Evolutionary conservation across 2,797 vertebrate species (phyloP), one percentile per base, ranked within the genome.

Genomic region (Apogon talboti): DNA sequence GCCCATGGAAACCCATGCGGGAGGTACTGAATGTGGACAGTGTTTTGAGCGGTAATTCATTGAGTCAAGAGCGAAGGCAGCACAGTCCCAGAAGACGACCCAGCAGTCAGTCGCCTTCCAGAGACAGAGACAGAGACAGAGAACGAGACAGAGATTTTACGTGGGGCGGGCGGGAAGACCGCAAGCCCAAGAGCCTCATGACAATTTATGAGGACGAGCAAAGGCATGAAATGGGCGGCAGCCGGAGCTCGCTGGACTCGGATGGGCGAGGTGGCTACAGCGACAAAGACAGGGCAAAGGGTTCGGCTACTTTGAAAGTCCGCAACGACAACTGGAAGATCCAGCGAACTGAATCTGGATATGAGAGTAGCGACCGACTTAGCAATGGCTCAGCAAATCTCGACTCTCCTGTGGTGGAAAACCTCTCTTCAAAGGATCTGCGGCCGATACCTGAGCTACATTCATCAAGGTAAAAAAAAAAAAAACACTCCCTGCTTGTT

Each of bases 181-280:
- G 87, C 33, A 94, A 94, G 78, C 95, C 93, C 13, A 97, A 96
- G 85, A 92, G 92, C 58, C 91, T 99, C 45, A 95, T 96, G 96
- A 99, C 98, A 40, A 98, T 99, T 57, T 98, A 97, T 4, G 98
- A 99, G 90, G 97, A 99, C 6, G 98, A 98, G 87, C 91, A 91
- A 40, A 95, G 93, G 82, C 94, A 94, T 1, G 96, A 97, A 60
- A 91, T 78, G 0, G 84, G 94, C 14, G 89, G 95, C 70, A 96
- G 95, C 84, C 91, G 93, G 48, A 96, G 92, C 80, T 96, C 95
- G 0, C 79, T 96, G 78, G 97, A 98, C 55, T 95, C 94, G 0
- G 93, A 94, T 4, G 87, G 94, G 37, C 94, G 93, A 61, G 93
- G 91, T 3, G 92, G 90, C 81, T 70, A 88, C 90, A 64, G 63